Percentiles rank a stretch among this genome's conserved stretches.
phyloP scores from a whole-genome alignment of 2,888 invertebrate species.

The Apocheima hispidaria region DNA sequence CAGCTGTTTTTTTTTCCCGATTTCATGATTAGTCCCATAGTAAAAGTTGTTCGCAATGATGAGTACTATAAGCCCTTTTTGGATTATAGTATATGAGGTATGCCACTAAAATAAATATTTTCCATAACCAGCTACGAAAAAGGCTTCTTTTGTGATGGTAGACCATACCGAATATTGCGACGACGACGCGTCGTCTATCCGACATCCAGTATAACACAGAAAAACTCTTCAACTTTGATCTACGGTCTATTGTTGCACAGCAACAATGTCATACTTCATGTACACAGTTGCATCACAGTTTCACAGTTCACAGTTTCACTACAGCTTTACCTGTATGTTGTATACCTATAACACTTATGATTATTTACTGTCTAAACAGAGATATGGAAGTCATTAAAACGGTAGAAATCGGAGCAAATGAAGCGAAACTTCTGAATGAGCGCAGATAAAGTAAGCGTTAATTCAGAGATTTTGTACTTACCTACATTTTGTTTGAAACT shows the following conservation, averaged over 20 bases:
- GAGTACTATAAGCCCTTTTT: too few species aligned
- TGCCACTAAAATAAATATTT: too few species aligned
- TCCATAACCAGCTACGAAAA: too few species aligned
- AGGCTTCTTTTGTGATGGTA: too few species aligned
- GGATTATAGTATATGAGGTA: too few species aligned
- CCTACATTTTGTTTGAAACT: neutral
- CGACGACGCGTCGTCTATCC: too few species aligned
- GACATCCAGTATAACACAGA: too few species aligned
- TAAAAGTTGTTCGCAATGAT: too few species aligned
- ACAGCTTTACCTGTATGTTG: neutral
- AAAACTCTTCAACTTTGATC: too few species aligned
- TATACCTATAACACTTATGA: neutral
- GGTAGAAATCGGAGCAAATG: constrained; percentile 32
- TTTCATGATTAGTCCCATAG: too few species aligned
- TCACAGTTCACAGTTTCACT: neutral
- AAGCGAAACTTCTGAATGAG: constrained; percentile 35
- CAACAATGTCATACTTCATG: neutral
- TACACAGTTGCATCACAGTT: neutral
- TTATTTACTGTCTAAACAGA: constrained; percentile 20
- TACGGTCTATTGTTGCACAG: neutral
- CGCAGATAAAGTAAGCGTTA: constrained; percentile 18
- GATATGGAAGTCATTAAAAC: constrained; percentile 53
- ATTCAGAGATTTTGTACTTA: neutral
- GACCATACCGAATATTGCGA: too few species aligned
- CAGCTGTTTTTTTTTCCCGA: too few species aligned